Evolutionary conservation across 2,797 vertebrate species (phyloP).

Genomic region (Xerus rutilus): DNA sequence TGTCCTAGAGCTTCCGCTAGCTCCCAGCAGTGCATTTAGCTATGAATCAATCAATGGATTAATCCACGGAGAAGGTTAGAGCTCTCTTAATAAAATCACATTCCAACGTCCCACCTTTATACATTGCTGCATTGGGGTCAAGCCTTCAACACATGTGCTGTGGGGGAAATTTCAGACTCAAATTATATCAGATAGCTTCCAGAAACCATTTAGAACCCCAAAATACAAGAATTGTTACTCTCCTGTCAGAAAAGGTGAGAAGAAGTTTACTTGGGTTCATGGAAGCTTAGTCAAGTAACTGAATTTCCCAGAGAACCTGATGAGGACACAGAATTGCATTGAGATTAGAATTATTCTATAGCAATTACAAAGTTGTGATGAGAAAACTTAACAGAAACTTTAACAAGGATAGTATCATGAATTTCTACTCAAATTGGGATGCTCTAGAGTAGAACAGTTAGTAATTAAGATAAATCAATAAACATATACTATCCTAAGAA

Average conservation of each 20-base stretch:
- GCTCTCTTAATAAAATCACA: not conserved
- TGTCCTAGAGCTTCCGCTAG: not conserved
- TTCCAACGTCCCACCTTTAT: too few relatives aligned
- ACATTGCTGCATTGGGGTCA: too few relatives aligned
- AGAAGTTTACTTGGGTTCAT: not conserved
- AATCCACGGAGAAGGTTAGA: not conserved
- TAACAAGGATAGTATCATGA: not conserved
- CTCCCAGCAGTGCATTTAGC: not conserved
- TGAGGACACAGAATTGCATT: not conserved
- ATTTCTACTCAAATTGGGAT: not conserved
- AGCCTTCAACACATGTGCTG: too few relatives aligned
- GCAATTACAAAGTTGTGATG: not conserved
- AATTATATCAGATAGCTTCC: not conserved
- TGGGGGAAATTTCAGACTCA: too few relatives aligned
- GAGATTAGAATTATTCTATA: not conserved
- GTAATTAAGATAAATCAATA: not conserved
- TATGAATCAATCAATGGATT: not conserved
- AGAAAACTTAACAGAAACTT: not conserved
- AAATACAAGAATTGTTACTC: not conserved
- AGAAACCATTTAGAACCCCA: not conserved
- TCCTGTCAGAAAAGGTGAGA: not conserved
- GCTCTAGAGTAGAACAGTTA: not conserved
- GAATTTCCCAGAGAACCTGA: not conserved
- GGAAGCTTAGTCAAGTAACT: not conserved
- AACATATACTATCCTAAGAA: not conserved